phyloP scores from a whole-genome alignment of 1,140 invertebrate genomes.

The Achroia grisella region DNA sequence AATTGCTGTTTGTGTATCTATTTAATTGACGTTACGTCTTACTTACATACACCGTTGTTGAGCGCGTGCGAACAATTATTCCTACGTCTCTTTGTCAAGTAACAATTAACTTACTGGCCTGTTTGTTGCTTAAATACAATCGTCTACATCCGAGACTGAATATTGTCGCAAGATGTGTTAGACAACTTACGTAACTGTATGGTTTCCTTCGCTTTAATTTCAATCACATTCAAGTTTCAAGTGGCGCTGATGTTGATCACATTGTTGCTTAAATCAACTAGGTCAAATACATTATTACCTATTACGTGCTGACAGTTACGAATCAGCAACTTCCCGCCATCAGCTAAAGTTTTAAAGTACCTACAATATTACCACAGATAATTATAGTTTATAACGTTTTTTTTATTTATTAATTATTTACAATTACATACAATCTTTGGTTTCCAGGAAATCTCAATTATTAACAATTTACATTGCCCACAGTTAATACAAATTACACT shows the following conservation, averaged over 20 bases:
- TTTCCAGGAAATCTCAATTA: too few relatives aligned
- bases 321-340: too few relatives aligned
- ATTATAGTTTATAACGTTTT: too few relatives aligned
- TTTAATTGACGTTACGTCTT: too few relatives aligned
- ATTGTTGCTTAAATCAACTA: constrained; percentile 17
- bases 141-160: constrained; percentile 33
- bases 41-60: neutral
- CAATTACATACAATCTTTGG: too few relatives aligned
- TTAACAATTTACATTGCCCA: too few relatives aligned
- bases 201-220: constrained; percentile 20
- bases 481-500: too few relatives aligned
- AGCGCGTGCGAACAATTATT: constrained; percentile 28
- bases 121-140: constrained; percentile 25
- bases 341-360: too few relatives aligned
- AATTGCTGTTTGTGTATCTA: too few relatives aligned
- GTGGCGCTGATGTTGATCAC: constrained; percentile 15
- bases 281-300: constrained; percentile 22
- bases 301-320: too few relatives aligned
- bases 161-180: constrained; percentile 45
- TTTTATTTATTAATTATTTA: too few relatives aligned
- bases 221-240: constrained; percentile 2
- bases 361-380: too few relatives aligned
- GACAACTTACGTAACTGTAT: constrained; percentile 40
- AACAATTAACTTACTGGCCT: constrained; percentile 25
- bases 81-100: constrained; percentile 2